Percentiles rank a stretch among this genome's conserved stretches.
phyloP scores from a whole-genome alignment of 2,113 vertebrate genomes.

The Hyla sarda region DNA sequence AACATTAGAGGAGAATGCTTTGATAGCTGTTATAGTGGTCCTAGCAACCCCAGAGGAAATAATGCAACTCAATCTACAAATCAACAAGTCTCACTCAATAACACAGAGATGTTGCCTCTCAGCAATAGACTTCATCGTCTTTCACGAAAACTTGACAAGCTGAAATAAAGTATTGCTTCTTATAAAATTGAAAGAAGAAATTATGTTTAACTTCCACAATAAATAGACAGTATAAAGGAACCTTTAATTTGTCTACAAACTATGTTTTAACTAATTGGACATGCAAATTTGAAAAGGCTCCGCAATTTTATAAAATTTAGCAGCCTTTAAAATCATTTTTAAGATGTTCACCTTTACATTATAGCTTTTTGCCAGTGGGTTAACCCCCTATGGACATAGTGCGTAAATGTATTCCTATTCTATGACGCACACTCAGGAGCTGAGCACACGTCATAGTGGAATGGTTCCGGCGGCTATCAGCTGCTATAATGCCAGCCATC shows the following conservation, averaged over 20 bases:
- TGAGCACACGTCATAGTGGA: no score
- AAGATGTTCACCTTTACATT: no score
- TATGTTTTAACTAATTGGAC: neutral
- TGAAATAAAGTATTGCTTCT: neutral
- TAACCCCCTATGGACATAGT: no score
- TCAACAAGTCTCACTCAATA: neutral
- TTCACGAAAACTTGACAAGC: neutral
- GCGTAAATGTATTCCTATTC: no score
- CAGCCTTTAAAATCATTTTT: no score
- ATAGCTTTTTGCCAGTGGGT: no score
- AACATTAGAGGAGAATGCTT: neutral
- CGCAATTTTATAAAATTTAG: no score
- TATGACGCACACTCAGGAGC: no score
- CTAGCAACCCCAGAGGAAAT: neutral
- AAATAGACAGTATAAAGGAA: neutral
- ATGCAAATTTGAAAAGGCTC: neutral
- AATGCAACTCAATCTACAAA: neutral
- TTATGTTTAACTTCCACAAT: neutral
- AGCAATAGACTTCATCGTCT: neutral
- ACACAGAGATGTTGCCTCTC: neutral
- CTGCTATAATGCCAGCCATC: no score
- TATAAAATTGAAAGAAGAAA: neutral
- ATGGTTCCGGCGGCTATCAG: no score
- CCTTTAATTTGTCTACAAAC: neutral
- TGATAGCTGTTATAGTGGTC: neutral